These are phyloP conservation scores for Trididemnum nubilum DNA, from an alignment of 23 tunicate genomes.

Conservation along the genomic window DNA sequence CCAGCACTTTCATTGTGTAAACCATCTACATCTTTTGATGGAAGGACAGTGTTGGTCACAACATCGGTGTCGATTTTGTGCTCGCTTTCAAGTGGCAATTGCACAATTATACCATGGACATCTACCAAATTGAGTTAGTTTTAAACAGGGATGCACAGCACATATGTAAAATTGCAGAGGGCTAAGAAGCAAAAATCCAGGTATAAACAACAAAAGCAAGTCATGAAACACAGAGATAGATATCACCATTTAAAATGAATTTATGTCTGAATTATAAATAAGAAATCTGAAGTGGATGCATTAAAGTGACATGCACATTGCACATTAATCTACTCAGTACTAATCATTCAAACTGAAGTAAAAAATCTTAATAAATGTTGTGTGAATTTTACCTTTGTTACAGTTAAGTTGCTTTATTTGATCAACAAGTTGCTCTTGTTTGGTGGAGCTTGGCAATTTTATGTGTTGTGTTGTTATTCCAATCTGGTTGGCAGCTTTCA, in stretches of 20 bases:
- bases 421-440: constrained; percentile 43
- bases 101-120: constrained; percentile 95
- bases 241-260: not conserved
- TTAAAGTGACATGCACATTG: too few species aligned
- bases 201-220: not conserved
- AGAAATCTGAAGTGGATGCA: too few species aligned
- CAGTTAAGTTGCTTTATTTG: constrained; percentile 54
- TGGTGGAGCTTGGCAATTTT: constrained; percentile 64
- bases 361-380: too few species aligned
- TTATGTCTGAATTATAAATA: too few species aligned
- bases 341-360: too few species aligned
- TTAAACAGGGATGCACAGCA: too few species aligned
- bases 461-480: constrained; percentile 74
- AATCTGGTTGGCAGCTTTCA: constrained; percentile 83
- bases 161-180: too few species aligned
- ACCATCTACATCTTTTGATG: constrained; percentile 97
- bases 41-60: constrained; percentile 66
- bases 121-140: constrained; percentile 1
- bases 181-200: not conserved
- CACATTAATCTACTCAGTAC: too few species aligned
- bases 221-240: not conserved
- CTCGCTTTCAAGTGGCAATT: constrained; percentile 88
- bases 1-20: constrained; percentile 85
- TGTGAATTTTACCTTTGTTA: constrained; percentile 28
- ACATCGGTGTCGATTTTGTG: constrained; percentile 57